Base-by-base conservation (phyloP, 2,888 invertebrate genomes). In the Campoplex capitator region DNA sequence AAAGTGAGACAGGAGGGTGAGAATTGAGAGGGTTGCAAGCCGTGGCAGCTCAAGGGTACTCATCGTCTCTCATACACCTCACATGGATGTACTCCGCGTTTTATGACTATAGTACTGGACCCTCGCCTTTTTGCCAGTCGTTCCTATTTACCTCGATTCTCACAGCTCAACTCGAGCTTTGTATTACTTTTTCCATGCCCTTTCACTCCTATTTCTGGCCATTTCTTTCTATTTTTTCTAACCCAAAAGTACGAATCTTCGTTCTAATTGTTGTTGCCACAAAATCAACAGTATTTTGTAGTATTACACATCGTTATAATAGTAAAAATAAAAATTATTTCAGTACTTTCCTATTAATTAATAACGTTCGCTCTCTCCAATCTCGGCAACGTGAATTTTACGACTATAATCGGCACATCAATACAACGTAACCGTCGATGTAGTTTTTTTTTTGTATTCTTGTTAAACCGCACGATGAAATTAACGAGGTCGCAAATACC, bases 31-130 rank as follows among this genome's bases (percentile, higher is more conserved):
- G 84, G 85, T 75, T 74, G 83, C 68, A 70, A 73, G 85, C 67
- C 78, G 78, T 86, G 88, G 83, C 62, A 23, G 56, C 86, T 89
- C 65, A 75, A 89, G 88, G 76, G 85, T 83, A 86, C 88, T 88
- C 89, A 56, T 77, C 85, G 58, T 81, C 62, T 82, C 82, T 77
- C 80, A 80, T 86, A 42, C 71, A 58, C 81, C 85, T 86, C 86
- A 58, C 84, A 79, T 81, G 78, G 73, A 83, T 79, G 75, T 68
- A 82, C 84, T 65, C 42, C 73, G 13, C 68, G 35, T 76, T 78
- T 71, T 71, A 48, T 62, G 35, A 58, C 73, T 70, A 42, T 45
- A 74, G 62, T 35, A 23, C 58, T 45, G 76, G 38, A 56, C 80
- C 70, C 48, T 82, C 74, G 70, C 58, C 75, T 75, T 78, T 84